These are phyloP conservation scores for Drosophila limbata DNA, from an alignment of 2,888 invertebrate genomes.

Conservation along the genomic window DNA sequence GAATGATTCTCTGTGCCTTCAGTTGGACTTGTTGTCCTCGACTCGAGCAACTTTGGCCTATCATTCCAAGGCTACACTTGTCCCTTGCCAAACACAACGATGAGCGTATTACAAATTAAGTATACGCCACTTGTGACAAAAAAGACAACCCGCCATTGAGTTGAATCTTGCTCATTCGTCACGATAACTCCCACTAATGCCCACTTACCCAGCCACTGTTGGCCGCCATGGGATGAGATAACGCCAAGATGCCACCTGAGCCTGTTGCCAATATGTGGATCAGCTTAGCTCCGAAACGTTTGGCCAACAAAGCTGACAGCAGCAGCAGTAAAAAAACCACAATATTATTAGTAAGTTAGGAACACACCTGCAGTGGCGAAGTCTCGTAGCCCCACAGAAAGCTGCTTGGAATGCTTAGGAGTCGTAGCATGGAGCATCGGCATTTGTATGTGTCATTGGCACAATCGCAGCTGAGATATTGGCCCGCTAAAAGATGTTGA, in stretches of 20 bases:
- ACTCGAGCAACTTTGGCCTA: conserved; percentile 27
- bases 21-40: conserved; percentile 28
- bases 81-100: conserved; percentile 86
- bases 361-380: conserved; percentile 6
- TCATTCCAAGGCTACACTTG: conserved; percentile 87
- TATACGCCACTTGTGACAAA: conserved; percentile 87
- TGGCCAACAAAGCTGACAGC: no score
- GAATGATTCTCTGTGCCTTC: background rate
- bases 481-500: conserved; percentile 8
- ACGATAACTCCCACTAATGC: conserved; percentile 87
- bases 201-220: no score
- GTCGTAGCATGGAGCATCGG: background rate
- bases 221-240: no score
- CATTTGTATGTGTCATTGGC: conserved; percentile 11
- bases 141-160: conserved; percentile 87
- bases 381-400: background rate
- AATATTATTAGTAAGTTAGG: no score
- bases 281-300: no score
- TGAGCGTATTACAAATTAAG: conserved; percentile 86
- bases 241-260: no score
- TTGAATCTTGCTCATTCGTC: conserved; percentile 85
- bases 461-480: background rate
- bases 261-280: no score
- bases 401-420: conserved; percentile 11
- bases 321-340: no score